Conservation (phyloP, 2,888 invertebrate species). For the Folsomia manolachei region DNA sequence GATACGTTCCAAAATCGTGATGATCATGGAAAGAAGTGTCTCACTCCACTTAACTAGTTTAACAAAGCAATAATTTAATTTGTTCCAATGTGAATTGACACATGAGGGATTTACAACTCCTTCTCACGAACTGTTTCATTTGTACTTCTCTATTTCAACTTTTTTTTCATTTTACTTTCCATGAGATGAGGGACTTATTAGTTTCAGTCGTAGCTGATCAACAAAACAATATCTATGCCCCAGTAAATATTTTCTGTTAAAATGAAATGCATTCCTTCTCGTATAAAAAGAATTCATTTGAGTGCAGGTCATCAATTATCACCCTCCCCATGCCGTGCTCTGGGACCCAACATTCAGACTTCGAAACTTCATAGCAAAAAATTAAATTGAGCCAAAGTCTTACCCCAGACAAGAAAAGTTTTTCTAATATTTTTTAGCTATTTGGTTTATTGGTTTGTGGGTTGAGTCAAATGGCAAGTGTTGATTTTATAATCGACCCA, state of each 20-base stretch:
- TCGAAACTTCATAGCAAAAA: background rate
- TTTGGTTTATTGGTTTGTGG: too few species aligned
- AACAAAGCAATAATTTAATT: slow-evolving; percentile 24
- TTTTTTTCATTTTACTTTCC: background rate
- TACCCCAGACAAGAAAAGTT: background rate
- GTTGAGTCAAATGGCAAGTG: slow-evolving; percentile 5
- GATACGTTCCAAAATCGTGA: too few species aligned
- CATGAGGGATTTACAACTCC: slow-evolving; percentile 29
- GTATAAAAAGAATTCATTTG: background rate
- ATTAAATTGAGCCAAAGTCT: background rate
- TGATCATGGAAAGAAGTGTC: too few species aligned
- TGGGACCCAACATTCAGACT: too few species aligned
- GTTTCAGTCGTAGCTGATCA: background rate
- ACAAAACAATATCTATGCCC: background rate
- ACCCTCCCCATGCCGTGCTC: too few species aligned
- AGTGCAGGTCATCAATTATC: background rate
- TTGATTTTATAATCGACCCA: slow-evolving; percentile 27
- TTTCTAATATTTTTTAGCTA: background rate
- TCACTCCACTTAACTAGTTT: background rate
- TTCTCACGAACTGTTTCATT: slow-evolving; percentile 31
- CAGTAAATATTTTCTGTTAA: background rate
- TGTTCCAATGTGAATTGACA: slow-evolving; percentile 36
- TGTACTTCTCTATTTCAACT: too few species aligned
- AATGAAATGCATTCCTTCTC: background rate
- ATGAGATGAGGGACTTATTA: background rate